Base-by-base conservation (phyloP, 2,888 invertebrate species). In the Gnatocerus cornutus region DNA sequence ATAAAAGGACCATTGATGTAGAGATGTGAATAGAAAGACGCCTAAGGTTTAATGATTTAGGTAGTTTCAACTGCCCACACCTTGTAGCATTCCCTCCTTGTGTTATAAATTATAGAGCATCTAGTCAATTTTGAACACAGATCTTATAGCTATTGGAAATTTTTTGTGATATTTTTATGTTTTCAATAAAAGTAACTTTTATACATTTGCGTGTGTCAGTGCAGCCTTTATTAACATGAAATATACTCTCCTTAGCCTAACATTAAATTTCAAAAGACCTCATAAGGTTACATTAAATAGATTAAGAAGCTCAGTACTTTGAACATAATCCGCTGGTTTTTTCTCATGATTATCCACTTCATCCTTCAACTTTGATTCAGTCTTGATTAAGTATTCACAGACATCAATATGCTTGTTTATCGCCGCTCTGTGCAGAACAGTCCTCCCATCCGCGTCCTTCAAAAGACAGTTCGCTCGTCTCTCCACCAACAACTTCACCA, bases 361-460 rank as follows among this genome's bases (percentile, higher is more conserved):
- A 7, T 65, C 43, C 56, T 74, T 76, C 87, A 80, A 84, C 73
- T 77, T 81, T 39, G 84, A 87, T 81, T 84, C 85, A 46, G 80
- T 80, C 68, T 85, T 76, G 16, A 87, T 68, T 45, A 90, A 82
- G 68, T 84, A 78, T 41, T 85, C 76, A 45, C 87, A 81, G 46
- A 90, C 82, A 21, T 86, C 83, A 41, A 71, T 73, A 73, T 89
- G 87, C 39, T 87, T 87, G 63, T 87, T 88, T 77, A 88, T 86
- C 10, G 87, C 86, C 13, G 93, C 93, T 83, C 95, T 91, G 83
- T 96, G 95, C 14, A 96, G 86, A 16, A 91, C 90, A 30, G 92
- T 94, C 83, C 92, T 91, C 0, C 94, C 94, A 86, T 96, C 96
- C 55, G 88, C 87, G 83, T 97, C 97, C 83, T 88, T 87, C 16